Evolutionary conservation across 2,797 vertebrate genomes (phyloP).

Genomic region (Bryconaethiops microstoma): DNA sequence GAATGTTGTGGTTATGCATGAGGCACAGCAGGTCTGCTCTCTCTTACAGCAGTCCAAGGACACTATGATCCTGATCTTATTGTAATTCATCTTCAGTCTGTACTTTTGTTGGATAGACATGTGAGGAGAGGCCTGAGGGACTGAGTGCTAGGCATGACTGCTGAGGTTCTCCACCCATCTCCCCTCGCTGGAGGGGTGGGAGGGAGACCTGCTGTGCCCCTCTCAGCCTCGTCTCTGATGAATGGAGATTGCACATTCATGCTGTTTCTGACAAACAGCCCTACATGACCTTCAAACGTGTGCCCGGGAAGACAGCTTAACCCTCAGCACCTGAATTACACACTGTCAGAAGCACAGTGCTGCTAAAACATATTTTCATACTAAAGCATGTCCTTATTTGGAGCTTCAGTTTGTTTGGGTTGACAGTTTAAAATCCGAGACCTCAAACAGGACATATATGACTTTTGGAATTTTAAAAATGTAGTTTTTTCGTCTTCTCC

Average conservation of each 20-base stretch:
- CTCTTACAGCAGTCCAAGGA: conserved; percentile 2
- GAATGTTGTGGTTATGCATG: conserved; percentile 17
- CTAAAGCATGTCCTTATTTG: too few relatives aligned
- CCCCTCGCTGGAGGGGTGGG: conserved; percentile 17
- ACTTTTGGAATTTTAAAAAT: too few relatives aligned
- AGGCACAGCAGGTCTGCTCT: neutral
- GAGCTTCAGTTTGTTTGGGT: too few relatives aligned
- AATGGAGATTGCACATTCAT: conserved; percentile 14
- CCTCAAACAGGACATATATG: too few relatives aligned
- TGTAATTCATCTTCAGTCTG: conserved; percentile 21
- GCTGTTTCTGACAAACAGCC: neutral
- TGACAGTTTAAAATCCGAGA: too few relatives aligned
- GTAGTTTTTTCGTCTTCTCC: too few relatives aligned
- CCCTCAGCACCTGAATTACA: too few relatives aligned
- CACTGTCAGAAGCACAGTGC: too few relatives aligned
- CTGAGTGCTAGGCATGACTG: neutral
- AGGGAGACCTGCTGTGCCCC: conserved; percentile 5
- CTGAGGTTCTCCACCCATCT: neutral
- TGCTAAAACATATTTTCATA: too few relatives aligned
- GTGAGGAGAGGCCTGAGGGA: neutral
- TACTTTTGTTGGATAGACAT: neutral
- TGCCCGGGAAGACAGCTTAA: neutral
- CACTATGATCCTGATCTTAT: neutral
- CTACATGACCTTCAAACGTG: neutral
- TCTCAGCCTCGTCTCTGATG: conserved; percentile 17